Conservation (phyloP, 2,888 invertebrate species). For the Heliconius hortense region DNA sequence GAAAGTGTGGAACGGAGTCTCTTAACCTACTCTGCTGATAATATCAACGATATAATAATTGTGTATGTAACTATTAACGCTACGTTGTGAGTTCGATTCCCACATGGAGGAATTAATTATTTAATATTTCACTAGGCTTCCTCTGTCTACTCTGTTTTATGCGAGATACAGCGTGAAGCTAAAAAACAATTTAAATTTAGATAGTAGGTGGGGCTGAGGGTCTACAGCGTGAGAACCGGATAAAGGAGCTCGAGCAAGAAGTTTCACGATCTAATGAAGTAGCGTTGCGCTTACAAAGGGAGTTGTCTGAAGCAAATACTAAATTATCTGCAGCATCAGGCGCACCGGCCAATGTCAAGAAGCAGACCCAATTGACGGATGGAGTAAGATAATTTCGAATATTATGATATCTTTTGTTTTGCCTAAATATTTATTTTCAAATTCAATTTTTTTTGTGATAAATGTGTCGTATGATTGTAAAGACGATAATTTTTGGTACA, state of each 20-base stretch:
- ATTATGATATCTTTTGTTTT: background rate
- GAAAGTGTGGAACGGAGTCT: background rate
- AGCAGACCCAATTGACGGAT: slow-evolving; percentile 82
- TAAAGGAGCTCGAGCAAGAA: slow-evolving; percentile 93
- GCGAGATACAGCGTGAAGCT: background rate
- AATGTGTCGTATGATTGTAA: no score
- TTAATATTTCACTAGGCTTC: background rate
- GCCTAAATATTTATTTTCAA: background rate
- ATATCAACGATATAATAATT: no score
- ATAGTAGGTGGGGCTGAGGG: slow-evolving; percentile 83
- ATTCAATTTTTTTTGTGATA: no score
- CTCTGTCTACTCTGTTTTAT: background rate
- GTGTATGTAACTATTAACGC: no score
- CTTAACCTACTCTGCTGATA: background rate
- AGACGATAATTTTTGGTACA: no score
- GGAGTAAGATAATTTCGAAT: slow-evolving; percentile 65
- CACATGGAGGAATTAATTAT: no score
- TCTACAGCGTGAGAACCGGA: slow-evolving; percentile 84
- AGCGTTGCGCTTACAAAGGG: slow-evolving; percentile 85
- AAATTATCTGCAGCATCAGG: slow-evolving; percentile 76
- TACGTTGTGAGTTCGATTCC: no score
- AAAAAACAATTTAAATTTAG: slow-evolving; percentile 47
- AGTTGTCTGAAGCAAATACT: slow-evolving; percentile 85
- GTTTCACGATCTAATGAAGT: slow-evolving; percentile 90
- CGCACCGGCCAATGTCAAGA: slow-evolving; percentile 77